phyloP scores from a whole-genome alignment of 2,797 vertebrate genomes.

The Benthosema pterotum region DNA sequence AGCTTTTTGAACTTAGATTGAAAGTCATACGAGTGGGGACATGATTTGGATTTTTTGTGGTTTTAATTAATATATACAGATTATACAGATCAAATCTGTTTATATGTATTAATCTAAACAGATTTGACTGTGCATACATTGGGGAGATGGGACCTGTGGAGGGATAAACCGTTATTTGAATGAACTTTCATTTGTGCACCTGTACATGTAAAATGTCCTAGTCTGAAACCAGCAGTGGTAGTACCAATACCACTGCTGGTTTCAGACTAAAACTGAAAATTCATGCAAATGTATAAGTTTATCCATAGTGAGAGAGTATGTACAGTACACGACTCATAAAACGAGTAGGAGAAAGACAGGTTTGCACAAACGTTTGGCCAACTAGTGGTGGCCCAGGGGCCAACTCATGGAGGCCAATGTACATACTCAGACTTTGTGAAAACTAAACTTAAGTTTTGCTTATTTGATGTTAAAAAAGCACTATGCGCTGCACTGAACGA shows the following conservation, averaged over 20 bases:
- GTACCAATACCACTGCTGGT: constrained; percentile 38
- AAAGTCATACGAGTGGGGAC: too few species aligned
- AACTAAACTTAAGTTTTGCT: not conserved
- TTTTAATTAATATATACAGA: not conserved
- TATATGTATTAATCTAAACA: not conserved
- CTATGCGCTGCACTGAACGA: too few species aligned
- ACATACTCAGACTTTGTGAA: not conserved
- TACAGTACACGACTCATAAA: too few species aligned
- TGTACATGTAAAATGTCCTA: constrained; percentile 46
- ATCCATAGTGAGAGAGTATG: not conserved
- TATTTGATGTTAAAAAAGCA: not conserved
- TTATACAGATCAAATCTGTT: too few species aligned
- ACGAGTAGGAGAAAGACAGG: not conserved
- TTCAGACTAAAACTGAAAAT: constrained; percentile 57
- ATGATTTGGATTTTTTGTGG: not conserved
- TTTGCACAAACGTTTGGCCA: not conserved
- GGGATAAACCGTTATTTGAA: constrained; percentile 62
- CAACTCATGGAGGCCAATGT: not conserved
- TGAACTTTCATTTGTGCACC: constrained; percentile 76
- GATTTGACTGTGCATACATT: not conserved
- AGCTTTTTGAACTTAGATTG: too few species aligned
- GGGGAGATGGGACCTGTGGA: constrained; percentile 3
- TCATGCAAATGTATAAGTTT: constrained; percentile 61
- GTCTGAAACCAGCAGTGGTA: too few species aligned
- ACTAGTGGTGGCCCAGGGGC: not conserved